Evolutionary conservation across 2,797 vertebrate genomes (phyloP).

Genomic region (Rhabdomys pumilio): DNA sequence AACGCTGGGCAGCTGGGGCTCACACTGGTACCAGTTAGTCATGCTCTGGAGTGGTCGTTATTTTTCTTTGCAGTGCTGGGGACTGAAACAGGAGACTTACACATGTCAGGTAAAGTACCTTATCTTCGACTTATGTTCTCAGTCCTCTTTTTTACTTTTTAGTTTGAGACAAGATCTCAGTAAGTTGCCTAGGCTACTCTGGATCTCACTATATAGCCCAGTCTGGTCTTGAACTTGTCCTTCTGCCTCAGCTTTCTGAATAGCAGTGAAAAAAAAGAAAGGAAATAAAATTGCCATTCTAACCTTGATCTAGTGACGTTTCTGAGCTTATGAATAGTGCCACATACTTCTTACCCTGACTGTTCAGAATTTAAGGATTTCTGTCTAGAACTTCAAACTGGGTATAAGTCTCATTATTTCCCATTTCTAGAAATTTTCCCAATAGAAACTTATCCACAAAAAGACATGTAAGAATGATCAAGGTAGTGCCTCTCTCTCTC

Average conservation of each 20-base stretch:
- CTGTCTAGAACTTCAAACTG: constrained; percentile 18
- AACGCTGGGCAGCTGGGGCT: no score
- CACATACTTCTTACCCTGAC: not conserved
- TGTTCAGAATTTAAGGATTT: not conserved
- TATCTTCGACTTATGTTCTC: not conserved
- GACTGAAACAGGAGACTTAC: no score
- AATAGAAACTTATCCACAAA: not conserved
- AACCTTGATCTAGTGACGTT: not conserved
- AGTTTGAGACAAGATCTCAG: not conserved
- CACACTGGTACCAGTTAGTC: not conserved
- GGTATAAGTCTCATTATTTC: not conserved
- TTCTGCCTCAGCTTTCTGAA: not conserved
- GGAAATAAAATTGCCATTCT: not conserved
- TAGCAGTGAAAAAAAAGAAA: not conserved
- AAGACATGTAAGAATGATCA: not conserved
- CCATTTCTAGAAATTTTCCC: not conserved
- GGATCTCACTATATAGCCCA: not conserved
- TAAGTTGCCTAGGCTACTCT: not conserved
- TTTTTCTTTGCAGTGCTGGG: not conserved
- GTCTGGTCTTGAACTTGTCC: not conserved
- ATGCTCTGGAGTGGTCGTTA: no score
- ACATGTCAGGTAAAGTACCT: not conserved
- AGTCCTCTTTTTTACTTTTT: not conserved
- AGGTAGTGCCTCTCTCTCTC: no score
- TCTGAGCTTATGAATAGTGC: not conserved